These are phyloP conservation scores for Coregonus ussuriensis DNA, from an alignment of 2,797 vertebrate genomes.

Conservation along the genomic window DNA sequence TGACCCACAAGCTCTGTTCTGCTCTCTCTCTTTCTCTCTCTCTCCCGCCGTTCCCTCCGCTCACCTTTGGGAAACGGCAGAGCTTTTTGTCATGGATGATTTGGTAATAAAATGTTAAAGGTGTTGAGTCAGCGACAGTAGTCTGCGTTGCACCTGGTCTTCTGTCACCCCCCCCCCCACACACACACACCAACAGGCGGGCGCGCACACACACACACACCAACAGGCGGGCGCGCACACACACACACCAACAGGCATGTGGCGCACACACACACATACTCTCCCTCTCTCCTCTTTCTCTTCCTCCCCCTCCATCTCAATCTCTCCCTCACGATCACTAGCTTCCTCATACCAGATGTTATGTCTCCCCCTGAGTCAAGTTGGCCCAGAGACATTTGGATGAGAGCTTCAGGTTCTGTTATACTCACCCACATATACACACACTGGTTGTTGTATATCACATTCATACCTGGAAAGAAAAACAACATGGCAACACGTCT, in stretches of 20 bases:
- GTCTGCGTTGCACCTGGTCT: constrained; percentile 75
- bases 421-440: constrained; percentile 38
- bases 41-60: constrained; percentile 25
- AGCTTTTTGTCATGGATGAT: constrained; percentile 79
- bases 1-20: constrained; percentile 60
- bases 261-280: constrained; percentile 11
- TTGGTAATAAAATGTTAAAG: constrained; percentile 82
- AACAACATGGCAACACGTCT: neutral
- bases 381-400: constrained; percentile 53
- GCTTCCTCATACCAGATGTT: constrained; percentile 64
- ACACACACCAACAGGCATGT: neutral
- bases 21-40: constrained; percentile 55
- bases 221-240: neutral
- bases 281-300: neutral
- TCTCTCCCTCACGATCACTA: constrained; percentile 20
- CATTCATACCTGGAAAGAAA: neutral
- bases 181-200: constrained; percentile 28
- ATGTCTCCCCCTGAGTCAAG: constrained; percentile 49
- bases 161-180: constrained; percentile 61
- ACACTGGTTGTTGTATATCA: neutral
- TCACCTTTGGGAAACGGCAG: constrained; percentile 69
- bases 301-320: neutral
- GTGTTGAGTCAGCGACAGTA: constrained; percentile 80
- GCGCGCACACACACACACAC: constrained; percentile 4
- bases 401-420: constrained; percentile 42